Conservation (phyloP, 2,113 vertebrate species). For the Ceyx margarethae region DNA sequence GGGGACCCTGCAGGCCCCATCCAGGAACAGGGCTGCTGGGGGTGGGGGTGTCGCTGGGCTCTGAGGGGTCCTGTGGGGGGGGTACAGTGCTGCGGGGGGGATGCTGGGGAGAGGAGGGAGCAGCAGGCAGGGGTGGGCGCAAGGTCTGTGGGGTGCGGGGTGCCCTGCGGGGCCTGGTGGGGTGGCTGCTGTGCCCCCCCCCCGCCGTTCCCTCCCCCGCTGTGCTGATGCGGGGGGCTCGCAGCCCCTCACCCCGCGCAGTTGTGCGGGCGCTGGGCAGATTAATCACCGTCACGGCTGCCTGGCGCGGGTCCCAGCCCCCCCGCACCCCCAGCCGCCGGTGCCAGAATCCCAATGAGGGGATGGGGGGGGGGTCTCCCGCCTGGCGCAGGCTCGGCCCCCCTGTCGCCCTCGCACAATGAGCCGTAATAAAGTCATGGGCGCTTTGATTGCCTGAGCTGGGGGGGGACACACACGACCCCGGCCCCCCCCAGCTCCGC, state of each 20-base stretch:
- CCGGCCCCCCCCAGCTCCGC: neutral
- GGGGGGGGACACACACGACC: neutral
- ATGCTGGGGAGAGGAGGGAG: neutral
- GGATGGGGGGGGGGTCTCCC: neutral
- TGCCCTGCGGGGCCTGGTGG: no score
- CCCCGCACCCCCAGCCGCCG: neutral
- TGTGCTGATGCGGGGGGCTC: accelerated
- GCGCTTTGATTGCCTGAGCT: neutral
- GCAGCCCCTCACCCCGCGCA: neutral
- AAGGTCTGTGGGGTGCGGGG: no score
- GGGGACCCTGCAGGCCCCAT: neutral
- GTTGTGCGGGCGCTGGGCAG: neutral
- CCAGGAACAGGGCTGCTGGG: neutral
- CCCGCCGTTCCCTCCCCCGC: accelerated
- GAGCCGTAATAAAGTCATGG: constrained; percentile 84
- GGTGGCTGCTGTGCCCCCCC: neutral
- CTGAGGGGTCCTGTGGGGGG: no score
- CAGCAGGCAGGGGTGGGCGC: neutral
- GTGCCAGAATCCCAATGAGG: neutral
- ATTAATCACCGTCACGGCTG: neutral
- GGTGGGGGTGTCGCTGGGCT: neutral
- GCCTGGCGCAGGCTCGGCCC: neutral
- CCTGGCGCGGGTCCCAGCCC: neutral
- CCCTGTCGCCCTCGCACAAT: constrained; percentile 72
- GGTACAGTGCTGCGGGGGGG: neutral